These are phyloP conservation scores for Phorcus lineatus DNA, from an alignment of 2,888 invertebrate genomes.

Conservation along the genomic window DNA sequence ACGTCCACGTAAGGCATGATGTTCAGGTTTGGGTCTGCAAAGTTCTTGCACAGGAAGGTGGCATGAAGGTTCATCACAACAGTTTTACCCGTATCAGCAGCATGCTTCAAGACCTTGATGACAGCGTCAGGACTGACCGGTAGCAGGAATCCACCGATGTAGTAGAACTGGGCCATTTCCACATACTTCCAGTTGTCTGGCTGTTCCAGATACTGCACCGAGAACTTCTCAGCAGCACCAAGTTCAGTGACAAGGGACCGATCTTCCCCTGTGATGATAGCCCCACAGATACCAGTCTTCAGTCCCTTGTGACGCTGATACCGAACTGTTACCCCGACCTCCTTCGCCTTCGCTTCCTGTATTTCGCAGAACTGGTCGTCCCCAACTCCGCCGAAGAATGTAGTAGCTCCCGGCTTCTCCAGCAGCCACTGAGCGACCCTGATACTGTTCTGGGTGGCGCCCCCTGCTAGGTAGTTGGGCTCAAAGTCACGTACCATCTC, in stretches of 20 bases:
- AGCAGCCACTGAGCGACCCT: slow-evolving; percentile 95
- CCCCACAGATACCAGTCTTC: slow-evolving; percentile 96
- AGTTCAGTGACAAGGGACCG: slow-evolving; percentile 96
- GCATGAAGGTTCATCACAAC: slow-evolving; percentile 97
- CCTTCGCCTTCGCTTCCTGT: slow-evolving; percentile 84
- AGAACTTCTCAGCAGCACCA: slow-evolving; percentile 94
- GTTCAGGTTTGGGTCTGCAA: slow-evolving; percentile 85
- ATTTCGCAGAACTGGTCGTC: slow-evolving; percentile 90
- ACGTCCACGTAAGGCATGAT: slow-evolving; percentile 94
- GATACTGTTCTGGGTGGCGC: slow-evolving; percentile 94
- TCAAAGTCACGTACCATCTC: slow-evolving; percentile 78
- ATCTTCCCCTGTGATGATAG: slow-evolving; percentile 87
- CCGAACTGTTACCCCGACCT: slow-evolving; percentile 88
- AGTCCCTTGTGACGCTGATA: slow-evolving; percentile 84
- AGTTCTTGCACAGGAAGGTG: slow-evolving; percentile 92
- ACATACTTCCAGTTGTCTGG: slow-evolving; percentile 85
- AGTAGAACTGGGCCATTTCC: slow-evolving; percentile 87
- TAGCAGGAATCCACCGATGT: slow-evolving; percentile 96
- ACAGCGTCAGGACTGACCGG: slow-evolving; percentile 94
- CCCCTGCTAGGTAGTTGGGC: slow-evolving; percentile 92
- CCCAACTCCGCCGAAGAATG: slow-evolving; percentile 96
- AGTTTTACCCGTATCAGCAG: slow-evolving; percentile 83
- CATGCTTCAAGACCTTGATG: slow-evolving; percentile 86
- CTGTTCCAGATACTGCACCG: slow-evolving; percentile 82
- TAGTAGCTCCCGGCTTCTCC: slow-evolving; percentile 85